A percentile compares a stretch with the other conserved stretches of the same genome.
phyloP scores from a whole-genome alignment of 2,113 vertebrate genomes.

The Hepsetus odoe region DNA sequence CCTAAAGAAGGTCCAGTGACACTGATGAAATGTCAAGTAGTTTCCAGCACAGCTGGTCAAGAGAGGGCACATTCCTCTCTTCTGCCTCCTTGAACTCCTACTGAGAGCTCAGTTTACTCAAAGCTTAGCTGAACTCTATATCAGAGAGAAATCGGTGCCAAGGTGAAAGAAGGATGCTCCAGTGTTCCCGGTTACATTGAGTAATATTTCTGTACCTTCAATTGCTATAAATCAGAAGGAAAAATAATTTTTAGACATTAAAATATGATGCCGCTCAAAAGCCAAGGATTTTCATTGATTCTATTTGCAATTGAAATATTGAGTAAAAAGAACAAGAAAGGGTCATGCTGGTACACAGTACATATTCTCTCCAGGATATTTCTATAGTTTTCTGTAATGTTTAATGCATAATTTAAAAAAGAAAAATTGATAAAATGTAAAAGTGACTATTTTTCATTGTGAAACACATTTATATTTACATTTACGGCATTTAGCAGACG shows the following conservation, averaged over 20 bases:
- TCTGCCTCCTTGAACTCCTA: not conserved
- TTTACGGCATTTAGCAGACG: too few relatives aligned
- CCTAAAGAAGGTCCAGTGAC: not conserved
- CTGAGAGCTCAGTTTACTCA: slow-evolving; percentile 20
- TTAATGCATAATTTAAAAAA: too few relatives aligned
- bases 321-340: too few relatives aligned
- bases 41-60: slow-evolving; percentile 11
- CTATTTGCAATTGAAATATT: too few relatives aligned
- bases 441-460: too few relatives aligned
- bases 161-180: not conserved
- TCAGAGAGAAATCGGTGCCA: not conserved
- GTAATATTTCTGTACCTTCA: not conserved
- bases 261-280: not conserved
- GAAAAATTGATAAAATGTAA: too few relatives aligned
- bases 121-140: not conserved
- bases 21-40: not conserved
- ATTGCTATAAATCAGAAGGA: too few relatives aligned
- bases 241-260: not conserved
- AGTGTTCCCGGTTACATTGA: not conserved
- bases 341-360: too few relatives aligned
- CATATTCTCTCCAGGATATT: too few relatives aligned
- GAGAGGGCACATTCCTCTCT: slow-evolving; percentile 5
- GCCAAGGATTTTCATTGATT: too few relatives aligned
- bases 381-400: too few relatives aligned
- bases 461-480: too few relatives aligned